Evolutionary conservation across 2,888 invertebrate species (phyloP), one percentile per base, ranked within the genome.

Genomic region (Gibbula magus): DNA sequence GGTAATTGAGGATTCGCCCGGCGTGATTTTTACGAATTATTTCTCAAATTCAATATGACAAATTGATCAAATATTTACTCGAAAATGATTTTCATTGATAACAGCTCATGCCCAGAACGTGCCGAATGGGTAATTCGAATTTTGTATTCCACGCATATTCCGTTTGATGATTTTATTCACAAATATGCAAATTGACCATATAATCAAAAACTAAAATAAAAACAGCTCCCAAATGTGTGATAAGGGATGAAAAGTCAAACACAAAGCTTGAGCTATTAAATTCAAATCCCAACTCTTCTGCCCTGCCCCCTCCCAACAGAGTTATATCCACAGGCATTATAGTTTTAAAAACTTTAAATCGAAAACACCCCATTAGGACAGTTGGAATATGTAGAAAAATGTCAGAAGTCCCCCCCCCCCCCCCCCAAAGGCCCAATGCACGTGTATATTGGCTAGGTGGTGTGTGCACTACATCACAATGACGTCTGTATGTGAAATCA

Each of bases 51-150:
- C 39, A 70, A 70, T 35, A 70, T 39, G 70, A 70, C 70, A 70
- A 39, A 70, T 70, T 70, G 39, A 39, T 70, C 39, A 70, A 70
- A 70, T 70, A 70, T 70, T 70, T 70, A 70, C 39, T 39, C 39
- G 29, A 70, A 70, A 61, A 70, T 32, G 70, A 70, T 70, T 70
- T 70, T 61, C 70, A 32, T 70, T 70, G 70, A 35, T 70, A 70
- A 70, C 70, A 35, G 29, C 22, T 61, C 61, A 3, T 29, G 29
- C 18, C 61, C 61, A 8, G 29, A 25, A 29, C 61, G 61, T 61
- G 61, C 29, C 61, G 25, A 61, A 61, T 61, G 25, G 61, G 25
- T 61, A 61, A 61, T 61, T 61, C 61, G 25, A 29, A 61, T 29
- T 61, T 25, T 25, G 29, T 61, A 61, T 61, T 61, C 61, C 61